Conservation (phyloP, 2,797 vertebrate genomes). For the Hydrolagus colliei region DNA sequence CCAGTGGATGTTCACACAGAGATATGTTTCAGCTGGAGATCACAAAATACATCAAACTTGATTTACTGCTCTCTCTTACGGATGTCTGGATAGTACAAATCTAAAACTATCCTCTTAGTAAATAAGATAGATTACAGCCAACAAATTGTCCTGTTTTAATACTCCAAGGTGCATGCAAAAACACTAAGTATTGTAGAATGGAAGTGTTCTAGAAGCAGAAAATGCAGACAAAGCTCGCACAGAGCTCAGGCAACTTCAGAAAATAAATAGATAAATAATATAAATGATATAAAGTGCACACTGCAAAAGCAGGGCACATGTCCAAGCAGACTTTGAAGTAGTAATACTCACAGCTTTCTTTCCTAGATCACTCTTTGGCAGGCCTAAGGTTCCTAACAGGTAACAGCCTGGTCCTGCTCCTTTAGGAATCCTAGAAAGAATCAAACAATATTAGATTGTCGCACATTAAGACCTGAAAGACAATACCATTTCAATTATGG, state of each 20-base stretch:
- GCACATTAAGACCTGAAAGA: not conserved
- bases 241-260: not conserved
- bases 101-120: not conserved
- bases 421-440: slow-evolving; percentile 77
- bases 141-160: not conserved
- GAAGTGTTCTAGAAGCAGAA: not conserved
- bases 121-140: not conserved
- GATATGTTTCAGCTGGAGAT: not conserved
- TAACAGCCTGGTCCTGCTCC: slow-evolving; percentile 90
- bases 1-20: not conserved
- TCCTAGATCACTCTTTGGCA: slow-evolving; percentile 90
- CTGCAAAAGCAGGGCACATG: not conserved
- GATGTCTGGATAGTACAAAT: not conserved
- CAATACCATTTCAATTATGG: not conserved
- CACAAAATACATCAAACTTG: not conserved
- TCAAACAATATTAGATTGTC: not conserved
- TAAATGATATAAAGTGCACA: not conserved
- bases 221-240: not conserved
- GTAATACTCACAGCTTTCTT: slow-evolving; percentile 95
- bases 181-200: not conserved
- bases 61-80: not conserved
- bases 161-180: slow-evolving; percentile 9
- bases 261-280: not conserved
- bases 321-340: slow-evolving; percentile 18
- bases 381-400: slow-evolving; percentile 77